Conservation (phyloP, 2,113 vertebrate genomes). For the Dasyornis broadbenti region DNA sequence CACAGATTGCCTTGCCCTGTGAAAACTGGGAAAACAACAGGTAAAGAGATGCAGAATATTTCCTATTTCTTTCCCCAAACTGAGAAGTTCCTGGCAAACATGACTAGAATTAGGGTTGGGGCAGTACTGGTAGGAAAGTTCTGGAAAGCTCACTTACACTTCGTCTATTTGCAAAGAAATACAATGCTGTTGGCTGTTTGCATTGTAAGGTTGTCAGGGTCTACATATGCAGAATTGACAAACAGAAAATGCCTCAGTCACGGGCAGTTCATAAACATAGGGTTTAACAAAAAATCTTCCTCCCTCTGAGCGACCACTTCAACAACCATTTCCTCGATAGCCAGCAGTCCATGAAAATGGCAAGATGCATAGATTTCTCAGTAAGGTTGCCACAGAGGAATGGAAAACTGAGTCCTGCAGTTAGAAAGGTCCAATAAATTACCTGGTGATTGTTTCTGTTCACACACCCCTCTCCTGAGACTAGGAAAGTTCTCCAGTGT, state of each 20-base stretch:
- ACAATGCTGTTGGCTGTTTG: neutral
- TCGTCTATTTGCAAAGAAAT: neutral
- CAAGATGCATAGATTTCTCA: neutral
- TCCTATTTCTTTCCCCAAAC: neutral
- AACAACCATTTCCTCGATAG: accelerated
- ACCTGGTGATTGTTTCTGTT: neutral
- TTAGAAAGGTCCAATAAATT: neutral
- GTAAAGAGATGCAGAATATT: neutral
- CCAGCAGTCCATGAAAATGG: neutral
- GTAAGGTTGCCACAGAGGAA: neutral
- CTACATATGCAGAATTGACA: neutral
- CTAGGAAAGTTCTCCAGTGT: neutral
- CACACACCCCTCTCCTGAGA: neutral
- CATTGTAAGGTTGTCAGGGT: neutral
- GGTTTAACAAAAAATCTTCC: neutral
- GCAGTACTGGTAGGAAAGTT: neutral
- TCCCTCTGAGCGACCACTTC: neutral
- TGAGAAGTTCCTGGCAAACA: neutral
- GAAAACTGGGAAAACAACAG: neutral
- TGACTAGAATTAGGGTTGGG: neutral
- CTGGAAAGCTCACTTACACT: neutral
- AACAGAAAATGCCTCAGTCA: neutral
- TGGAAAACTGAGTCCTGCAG: neutral
- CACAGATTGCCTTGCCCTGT: neutral
- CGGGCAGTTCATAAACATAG: neutral